These are phyloP conservation scores for Chrysolina americana DNA, from an alignment of 2,888 invertebrate genomes.

Conservation along the genomic window DNA sequence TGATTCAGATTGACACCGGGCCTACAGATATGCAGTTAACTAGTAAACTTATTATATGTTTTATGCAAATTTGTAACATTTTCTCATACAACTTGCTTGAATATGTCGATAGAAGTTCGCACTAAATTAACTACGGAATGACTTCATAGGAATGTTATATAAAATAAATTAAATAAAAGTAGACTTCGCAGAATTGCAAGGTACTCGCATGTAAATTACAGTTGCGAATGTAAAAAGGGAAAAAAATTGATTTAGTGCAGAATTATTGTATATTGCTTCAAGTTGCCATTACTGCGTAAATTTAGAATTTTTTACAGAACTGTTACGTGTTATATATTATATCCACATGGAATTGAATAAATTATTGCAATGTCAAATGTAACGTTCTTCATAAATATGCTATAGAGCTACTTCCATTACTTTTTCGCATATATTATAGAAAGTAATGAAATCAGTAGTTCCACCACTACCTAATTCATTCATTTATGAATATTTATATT, in stretches of 20 bases:
- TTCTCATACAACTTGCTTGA: conserved; percentile 41
- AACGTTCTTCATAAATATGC: conserved; percentile 42
- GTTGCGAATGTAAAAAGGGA: conserved; percentile 28
- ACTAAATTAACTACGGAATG: conserved; percentile 57
- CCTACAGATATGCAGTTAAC: conserved; percentile 57
- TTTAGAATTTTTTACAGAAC: conserved; percentile 32
- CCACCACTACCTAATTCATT: neutral
- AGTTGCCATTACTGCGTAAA: conserved; percentile 48
- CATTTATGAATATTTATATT: conserved; percentile 13
- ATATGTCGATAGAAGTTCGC: conserved; percentile 56
- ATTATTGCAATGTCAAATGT: conserved; percentile 40
- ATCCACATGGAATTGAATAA: conserved; percentile 42
- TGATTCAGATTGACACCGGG: conserved; percentile 59
- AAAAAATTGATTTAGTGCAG: conserved; percentile 47
- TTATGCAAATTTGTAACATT: conserved; percentile 47
- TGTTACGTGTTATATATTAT: conserved; percentile 31
- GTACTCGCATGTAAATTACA: conserved; percentile 28
- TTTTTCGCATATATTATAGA: conserved; percentile 31
- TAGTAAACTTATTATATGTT: conserved; percentile 53
- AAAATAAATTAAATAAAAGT: conserved; percentile 43
- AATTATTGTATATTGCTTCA: conserved; percentile 52
- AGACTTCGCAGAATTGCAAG: conserved; percentile 26
- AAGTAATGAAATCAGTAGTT: neutral
- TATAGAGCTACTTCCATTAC: conserved; percentile 32
- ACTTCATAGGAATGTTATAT: conserved; percentile 49